Percentiles rank a stretch among this genome's conserved stretches.
These are phyloP conservation scores for Thamnophis elegans DNA, from an alignment of 2,797 vertebrate genomes.

Conservation along the genomic window DNA sequence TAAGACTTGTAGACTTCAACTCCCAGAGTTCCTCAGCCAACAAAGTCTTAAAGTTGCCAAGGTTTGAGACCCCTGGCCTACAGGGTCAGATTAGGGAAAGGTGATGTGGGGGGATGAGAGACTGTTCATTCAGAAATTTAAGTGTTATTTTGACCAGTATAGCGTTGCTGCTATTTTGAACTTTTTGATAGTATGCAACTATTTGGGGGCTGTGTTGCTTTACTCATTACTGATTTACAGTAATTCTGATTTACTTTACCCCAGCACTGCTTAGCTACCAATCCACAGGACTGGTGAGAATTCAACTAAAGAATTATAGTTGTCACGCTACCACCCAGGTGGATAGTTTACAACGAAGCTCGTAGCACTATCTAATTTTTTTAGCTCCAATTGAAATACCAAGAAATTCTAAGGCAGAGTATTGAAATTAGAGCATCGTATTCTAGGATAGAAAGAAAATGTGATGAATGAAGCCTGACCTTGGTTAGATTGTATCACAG, in stretches of 20 bases:
- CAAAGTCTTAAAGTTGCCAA: too few relatives aligned
- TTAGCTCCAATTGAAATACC: background rate
- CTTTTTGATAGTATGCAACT: background rate
- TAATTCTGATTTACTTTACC: too few relatives aligned
- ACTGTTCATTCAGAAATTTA: background rate
- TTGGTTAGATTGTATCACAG: background rate
- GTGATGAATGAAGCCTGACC: too few relatives aligned
- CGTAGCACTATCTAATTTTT: background rate
- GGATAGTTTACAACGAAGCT: background rate
- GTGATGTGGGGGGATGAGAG: background rate
- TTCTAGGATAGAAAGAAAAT: background rate
- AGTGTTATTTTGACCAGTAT: background rate
- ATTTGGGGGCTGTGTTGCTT: background rate
- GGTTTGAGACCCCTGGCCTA: too few relatives aligned
- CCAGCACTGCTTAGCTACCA: background rate
- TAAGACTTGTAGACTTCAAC: too few relatives aligned
- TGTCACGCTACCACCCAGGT: background rate
- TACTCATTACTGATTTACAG: background rate
- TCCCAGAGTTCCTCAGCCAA: too few relatives aligned
- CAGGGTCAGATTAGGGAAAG: background rate
- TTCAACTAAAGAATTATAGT: background rate
- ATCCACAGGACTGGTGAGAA: background rate
- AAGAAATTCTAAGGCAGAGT: background rate
- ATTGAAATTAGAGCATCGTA: background rate
- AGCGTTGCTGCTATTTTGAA: background rate